These are phyloP conservation scores for Eudyptes chrysolophus DNA, from an alignment of 2,113 vertebrate genomes.

Conservation along the genomic window DNA sequence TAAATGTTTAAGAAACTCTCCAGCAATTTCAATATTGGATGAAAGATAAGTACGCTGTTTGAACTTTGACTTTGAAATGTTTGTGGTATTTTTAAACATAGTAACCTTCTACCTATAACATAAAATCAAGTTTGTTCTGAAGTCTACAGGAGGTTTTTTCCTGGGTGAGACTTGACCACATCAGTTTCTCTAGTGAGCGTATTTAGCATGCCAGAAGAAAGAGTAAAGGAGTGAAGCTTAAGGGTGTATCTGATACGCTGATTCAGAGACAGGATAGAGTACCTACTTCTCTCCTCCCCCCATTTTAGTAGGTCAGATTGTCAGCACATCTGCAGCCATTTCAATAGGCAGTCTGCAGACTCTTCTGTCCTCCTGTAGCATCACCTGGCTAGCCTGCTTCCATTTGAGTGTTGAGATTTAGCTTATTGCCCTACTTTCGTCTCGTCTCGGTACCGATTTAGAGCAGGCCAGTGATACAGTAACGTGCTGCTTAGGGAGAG, in stretches of 20 bases:
- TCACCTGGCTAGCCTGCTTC: neutral
- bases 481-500: neutral
- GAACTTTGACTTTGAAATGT: neutral
- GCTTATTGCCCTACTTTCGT: neutral
- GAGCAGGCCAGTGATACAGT: neutral
- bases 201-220: neutral
- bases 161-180: neutral
- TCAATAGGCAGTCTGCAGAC: neutral
- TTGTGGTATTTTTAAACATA: neutral
- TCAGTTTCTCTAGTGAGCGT: neutral
- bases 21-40: neutral
- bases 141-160: neutral
- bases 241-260: neutral
- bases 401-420: neutral
- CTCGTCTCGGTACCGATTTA: neutral
- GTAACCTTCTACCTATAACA: neutral
- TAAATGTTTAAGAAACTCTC: neutral
- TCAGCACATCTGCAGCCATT: neutral
- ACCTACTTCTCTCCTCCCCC: neutral
- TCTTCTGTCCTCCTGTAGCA: neutral
- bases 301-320: neutral
- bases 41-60: neutral
- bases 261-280: neutral
- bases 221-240: neutral
- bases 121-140: neutral